phyloP scores from a whole-genome alignment of 2,888 invertebrate species.

The Macrosiphum euphorbiae region DNA sequence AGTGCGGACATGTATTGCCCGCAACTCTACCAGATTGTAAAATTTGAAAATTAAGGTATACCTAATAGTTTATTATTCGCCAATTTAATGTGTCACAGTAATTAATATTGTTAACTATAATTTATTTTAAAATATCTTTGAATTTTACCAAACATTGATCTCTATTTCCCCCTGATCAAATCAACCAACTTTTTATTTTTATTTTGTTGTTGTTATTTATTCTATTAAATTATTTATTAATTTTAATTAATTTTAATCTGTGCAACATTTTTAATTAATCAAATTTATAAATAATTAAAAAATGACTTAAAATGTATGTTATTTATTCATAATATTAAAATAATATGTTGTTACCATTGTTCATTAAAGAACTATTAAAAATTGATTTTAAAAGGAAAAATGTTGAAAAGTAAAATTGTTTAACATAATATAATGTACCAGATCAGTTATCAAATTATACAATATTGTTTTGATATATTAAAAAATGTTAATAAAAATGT shows the following conservation, averaged over 20 bases:
- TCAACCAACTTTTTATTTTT: neutral
- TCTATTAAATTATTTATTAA: neutral
- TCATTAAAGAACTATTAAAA: neutral
- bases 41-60: constrained; percentile 30
- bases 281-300: neutral
- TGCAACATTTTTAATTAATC: neutral
- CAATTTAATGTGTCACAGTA: neutral
- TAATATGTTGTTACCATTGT: neutral
- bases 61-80: neutral
- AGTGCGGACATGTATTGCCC: constrained; percentile 48
- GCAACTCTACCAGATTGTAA: neutral
- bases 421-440: neutral
- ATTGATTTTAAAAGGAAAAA: neutral
- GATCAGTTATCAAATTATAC: neutral
- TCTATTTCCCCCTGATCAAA: neutral
- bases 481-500: constrained; percentile 38
- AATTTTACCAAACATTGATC: constrained; percentile 25
- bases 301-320: neutral
- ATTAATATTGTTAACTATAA: neutral
- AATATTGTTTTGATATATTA: constrained; percentile 14
- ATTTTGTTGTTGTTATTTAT: constrained; percentile 10
- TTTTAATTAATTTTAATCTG: constrained; percentile 1
- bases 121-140: neutral
- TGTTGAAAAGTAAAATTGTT: neutral
- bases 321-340: neutral